Percentiles rank a stretch among this genome's conserved stretches.
Evolutionary conservation across 2,888 invertebrate species (phyloP).

Genomic region (Geophilus truncorum): DNA sequence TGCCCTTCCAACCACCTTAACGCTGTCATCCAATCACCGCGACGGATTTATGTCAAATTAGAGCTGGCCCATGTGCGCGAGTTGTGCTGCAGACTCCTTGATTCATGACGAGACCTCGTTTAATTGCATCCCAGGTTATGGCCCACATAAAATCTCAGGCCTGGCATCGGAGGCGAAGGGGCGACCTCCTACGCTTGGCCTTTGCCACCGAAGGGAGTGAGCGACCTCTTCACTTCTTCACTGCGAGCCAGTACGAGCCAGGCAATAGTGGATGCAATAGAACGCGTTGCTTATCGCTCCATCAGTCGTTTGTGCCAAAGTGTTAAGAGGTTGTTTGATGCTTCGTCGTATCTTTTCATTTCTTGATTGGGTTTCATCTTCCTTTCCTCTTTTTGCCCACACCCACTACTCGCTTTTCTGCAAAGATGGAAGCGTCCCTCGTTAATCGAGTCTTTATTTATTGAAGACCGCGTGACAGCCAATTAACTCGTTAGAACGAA

Average conservation of each 20-base stretch:
- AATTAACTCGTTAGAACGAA: conserved; percentile 24
- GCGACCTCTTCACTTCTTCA: conserved; percentile 27
- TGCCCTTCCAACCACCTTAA: conserved; percentile 23
- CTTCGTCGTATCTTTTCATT: conserved; percentile 20
- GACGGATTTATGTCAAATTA: conserved; percentile 31
- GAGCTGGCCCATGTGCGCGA: conserved; percentile 16
- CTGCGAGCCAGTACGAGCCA: background rate
- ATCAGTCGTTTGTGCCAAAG: conserved; percentile 27
- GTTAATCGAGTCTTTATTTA: conserved; percentile 27
- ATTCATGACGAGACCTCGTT: conserved; percentile 27
- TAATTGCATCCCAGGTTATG: conserved; percentile 30
- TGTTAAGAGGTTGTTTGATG: conserved; percentile 23
- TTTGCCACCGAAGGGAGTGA: conserved; percentile 21
- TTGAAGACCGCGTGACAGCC: conserved; percentile 27
- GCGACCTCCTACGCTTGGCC: conserved; percentile 27
- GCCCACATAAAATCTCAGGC: conserved; percentile 29
- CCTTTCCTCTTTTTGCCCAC: background rate
- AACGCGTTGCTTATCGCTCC: conserved; percentile 21
- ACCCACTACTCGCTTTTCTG: background rate
- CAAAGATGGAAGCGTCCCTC: conserved; percentile 23
- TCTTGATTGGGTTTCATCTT: conserved; percentile 27
- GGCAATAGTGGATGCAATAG: conserved; percentile 13
- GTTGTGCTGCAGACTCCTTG: conserved; percentile 1
- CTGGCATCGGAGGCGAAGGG: conserved; percentile 28
- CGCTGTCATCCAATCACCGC: conserved; percentile 29